These are phyloP conservation scores for Psophia crepitans DNA, from an alignment of 2,113 vertebrate species.

Conservation along the genomic window DNA sequence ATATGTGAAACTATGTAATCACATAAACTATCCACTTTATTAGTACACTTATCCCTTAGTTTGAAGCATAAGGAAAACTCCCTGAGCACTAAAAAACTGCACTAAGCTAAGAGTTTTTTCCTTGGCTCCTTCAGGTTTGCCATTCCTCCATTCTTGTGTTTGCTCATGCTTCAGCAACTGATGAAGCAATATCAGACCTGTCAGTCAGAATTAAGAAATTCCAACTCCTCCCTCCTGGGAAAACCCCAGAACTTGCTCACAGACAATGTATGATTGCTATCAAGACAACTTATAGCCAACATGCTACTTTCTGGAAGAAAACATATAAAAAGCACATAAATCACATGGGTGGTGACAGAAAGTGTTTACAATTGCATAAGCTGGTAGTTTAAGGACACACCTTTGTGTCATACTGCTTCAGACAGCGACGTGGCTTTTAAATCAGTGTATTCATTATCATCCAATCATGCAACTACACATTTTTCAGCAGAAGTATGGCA, in stretches of 20 bases:
- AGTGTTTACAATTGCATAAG: not conserved
- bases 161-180: not conserved
- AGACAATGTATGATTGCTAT: not conserved
- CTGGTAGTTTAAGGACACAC: not conserved
- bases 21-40: not conserved
- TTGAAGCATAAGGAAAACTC: not conserved
- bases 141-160: not conserved
- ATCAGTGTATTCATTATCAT: fast-evolving
- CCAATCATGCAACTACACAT: not conserved
- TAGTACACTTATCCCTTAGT: not conserved
- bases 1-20: not conserved
- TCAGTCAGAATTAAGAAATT: not conserved
- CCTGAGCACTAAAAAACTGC: not conserved
- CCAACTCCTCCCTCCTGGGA: not conserved
- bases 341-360: fast-evolving
- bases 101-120: not conserved
- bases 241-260: not conserved
- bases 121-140: not conserved
- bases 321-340: fast-evolving
- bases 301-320: not conserved
- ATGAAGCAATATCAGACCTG: not conserved
- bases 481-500: not conserved
- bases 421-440: not conserved
- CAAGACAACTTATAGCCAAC: not conserved
- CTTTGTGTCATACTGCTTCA: not conserved